These are phyloP conservation scores for Trinectes maculatus DNA, from an alignment of 2,113 vertebrate species.

Conservation along the genomic window DNA sequence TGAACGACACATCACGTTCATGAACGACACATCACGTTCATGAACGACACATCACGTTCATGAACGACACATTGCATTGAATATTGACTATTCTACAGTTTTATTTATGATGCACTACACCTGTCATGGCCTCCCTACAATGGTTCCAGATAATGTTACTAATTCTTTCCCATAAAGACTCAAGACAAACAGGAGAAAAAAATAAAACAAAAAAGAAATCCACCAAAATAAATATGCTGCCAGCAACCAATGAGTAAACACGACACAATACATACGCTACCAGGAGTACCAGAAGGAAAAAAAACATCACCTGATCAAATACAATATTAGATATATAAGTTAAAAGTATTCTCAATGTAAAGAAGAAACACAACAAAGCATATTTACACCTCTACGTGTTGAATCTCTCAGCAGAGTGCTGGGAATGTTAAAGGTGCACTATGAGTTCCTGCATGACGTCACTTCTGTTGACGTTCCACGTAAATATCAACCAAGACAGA, in stretches of 20 bases:
- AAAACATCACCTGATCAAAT: background rate
- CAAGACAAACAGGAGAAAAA: background rate
- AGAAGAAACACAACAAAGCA: background rate
- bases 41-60: too few species aligned
- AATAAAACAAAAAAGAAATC: background rate
- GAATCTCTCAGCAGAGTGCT: background rate
- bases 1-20: too few species aligned
- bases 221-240: background rate
- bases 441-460: too few species aligned
- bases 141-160: background rate
- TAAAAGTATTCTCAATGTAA: background rate
- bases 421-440: too few species aligned
- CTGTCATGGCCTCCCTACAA: background rate
- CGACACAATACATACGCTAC: background rate
- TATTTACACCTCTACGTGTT: background rate
- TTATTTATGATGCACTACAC: slow-evolving; percentile 11
- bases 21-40: too few species aligned
- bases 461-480: too few species aligned
- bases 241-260: background rate
- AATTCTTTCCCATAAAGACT: background rate
- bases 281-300: background rate
- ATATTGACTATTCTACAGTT: background rate
- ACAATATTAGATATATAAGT: too few species aligned
- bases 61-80: background rate
- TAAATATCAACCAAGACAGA: too few species aligned